Conservation (phyloP, 2,797 vertebrate genomes). For the Fistularia commersonii region DNA sequence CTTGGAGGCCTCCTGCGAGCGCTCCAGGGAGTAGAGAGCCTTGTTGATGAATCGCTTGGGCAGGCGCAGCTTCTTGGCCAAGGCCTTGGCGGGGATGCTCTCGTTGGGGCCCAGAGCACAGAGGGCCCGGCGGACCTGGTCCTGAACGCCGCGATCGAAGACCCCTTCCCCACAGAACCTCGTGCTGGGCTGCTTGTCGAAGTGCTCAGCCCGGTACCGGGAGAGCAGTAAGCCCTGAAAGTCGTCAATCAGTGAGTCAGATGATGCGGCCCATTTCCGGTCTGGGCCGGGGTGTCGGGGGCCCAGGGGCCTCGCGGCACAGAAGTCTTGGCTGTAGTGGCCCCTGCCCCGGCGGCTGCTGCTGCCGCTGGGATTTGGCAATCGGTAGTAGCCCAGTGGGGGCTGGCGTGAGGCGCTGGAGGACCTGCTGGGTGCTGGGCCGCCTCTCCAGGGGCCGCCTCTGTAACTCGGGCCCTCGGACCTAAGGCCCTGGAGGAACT, state of each 20-base stretch:
- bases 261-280: conserved; percentile 24
- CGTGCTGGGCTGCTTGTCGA: neutral
- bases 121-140: conserved; percentile 67
- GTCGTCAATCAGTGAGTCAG: conserved; percentile 41
- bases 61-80: conserved; percentile 69
- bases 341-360: conserved; percentile 43
- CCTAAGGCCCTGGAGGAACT: conserved; percentile 71
- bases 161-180: conserved; percentile 21
- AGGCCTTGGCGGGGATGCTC: conserved; percentile 63
- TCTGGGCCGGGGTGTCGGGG: conserved; percentile 26
- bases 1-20: conserved; percentile 62
- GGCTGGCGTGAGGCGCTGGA: conserved; percentile 17
- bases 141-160: conserved; percentile 55
- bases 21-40: conserved; percentile 77
- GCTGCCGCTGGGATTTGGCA: conserved; percentile 30
- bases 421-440: neutral
- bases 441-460: conserved; percentile 4
- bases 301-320: conserved; percentile 15
- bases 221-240: conserved; percentile 60
- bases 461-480: conserved; percentile 64
- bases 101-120: conserved; percentile 61
- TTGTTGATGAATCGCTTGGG: conserved; percentile 83
- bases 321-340: conserved; percentile 37
- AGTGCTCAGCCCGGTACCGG: neutral
- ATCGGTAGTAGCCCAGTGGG: conserved; percentile 47